phyloP scores from a whole-genome alignment of 1,140 invertebrate genomes.

The Papilio xuthus region DNA sequence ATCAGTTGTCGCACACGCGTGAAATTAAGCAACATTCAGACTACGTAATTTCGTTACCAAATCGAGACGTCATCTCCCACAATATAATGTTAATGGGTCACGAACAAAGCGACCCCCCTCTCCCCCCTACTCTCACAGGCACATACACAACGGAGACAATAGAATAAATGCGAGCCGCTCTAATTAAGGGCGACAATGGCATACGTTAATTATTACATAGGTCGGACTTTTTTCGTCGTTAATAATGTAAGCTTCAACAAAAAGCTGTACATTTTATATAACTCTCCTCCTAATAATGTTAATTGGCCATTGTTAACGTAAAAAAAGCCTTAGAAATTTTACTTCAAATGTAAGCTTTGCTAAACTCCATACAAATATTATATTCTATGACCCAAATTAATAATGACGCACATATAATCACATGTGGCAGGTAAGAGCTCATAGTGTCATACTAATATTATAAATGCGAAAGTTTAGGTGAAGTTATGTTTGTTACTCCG shows the following conservation, averaged over 20 bases:
- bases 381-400: no score
- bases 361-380: no score
- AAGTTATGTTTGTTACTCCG: no score
- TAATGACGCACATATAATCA: no score
- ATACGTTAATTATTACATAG: conserved; percentile 35
- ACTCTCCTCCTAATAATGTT: conserved; percentile 5
- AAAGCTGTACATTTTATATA: conserved; percentile 21
- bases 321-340: neutral
- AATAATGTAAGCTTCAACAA: conserved; percentile 20
- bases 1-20: neutral
- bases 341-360: neutral
- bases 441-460: no score
- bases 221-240: conserved; percentile 22
- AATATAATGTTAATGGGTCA: conserved; percentile 32
- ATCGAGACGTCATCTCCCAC: conserved; percentile 30
- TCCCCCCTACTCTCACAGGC: neutral
- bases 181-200: conserved; percentile 36
- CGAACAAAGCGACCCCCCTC: conserved; percentile 28
- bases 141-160: conserved; percentile 33
- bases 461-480: no score
- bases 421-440: no score
- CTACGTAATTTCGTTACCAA: conserved; percentile 25
- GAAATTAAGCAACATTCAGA: conserved; percentile 17
- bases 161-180: conserved; percentile 34
- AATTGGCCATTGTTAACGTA: conserved; percentile 8